phyloP scores from a whole-genome alignment of 2,797 vertebrate genomes.

The Pelochelys cantorii region DNA sequence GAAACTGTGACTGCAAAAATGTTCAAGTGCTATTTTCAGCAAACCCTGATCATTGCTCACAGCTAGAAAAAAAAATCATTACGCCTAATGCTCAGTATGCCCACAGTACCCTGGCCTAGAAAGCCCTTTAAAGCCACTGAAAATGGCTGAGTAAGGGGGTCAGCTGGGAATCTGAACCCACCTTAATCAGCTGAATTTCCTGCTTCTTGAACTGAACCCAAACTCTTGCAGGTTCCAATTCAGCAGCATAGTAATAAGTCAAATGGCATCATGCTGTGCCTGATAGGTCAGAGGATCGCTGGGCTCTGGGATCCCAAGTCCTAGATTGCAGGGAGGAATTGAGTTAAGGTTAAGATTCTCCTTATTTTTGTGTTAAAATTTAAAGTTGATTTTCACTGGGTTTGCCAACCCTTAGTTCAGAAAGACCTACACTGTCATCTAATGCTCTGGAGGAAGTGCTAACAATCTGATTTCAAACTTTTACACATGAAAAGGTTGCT shows the following conservation, averaged over 20 bases:
- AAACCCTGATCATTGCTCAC: neutral
- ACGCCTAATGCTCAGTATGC: neutral
- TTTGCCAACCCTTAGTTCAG: neutral
- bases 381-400: neutral
- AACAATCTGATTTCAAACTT: conserved; percentile 11
- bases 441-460: neutral
- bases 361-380: neutral
- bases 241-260: neutral
- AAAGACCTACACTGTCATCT: neutral
- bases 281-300: neutral
- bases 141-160: conserved; percentile 31
- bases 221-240: neutral
- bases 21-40: neutral
- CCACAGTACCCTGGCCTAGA: neutral
- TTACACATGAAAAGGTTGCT: neutral
- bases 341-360: neutral
- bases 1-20: neutral
- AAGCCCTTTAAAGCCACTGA: neutral
- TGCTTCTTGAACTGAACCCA: neutral
- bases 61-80: neutral
- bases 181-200: conserved; percentile 37
- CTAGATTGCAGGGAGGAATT: neutral
- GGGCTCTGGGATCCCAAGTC: neutral
- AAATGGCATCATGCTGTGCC: neutral
- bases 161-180: conserved; percentile 33